phyloP scores from a whole-genome alignment of 2,113 vertebrate species.

The Cynopterus brachyotis region DNA sequence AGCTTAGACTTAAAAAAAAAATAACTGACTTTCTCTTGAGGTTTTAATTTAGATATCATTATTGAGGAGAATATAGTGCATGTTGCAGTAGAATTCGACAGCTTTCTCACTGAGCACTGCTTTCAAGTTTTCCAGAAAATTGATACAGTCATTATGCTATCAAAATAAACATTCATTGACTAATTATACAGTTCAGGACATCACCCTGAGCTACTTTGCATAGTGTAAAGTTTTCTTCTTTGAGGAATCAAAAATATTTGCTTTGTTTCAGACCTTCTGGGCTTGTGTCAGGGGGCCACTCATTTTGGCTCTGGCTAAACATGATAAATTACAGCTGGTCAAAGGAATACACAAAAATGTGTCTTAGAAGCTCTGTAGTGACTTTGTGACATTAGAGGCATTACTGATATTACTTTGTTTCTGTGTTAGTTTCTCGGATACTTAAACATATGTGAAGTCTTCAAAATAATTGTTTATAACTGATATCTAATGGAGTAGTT shows the following conservation, averaged over 20 bases:
- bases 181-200: slow-evolving; percentile 71
- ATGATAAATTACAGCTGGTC: not conserved
- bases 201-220: slow-evolving; percentile 44
- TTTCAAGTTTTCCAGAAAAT: slow-evolving; percentile 48
- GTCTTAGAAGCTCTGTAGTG: not conserved
- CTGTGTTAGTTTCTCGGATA: not conserved
- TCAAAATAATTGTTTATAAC: not conserved
- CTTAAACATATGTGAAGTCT: not conserved
- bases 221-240: slow-evolving; percentile 42
- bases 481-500: not conserved
- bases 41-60: slow-evolving; percentile 74
- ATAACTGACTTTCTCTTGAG: slow-evolving; percentile 54
- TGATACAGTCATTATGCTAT: slow-evolving; percentile 66
- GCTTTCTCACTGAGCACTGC: slow-evolving; percentile 50
- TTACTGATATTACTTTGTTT: not conserved
- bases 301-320: not conserved
- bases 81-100: slow-evolving; percentile 27
- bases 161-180: slow-evolving; percentile 72
- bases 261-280: slow-evolving; percentile 38
- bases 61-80: slow-evolving; percentile 49
- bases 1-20: slow-evolving; percentile 61
- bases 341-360: not conserved
- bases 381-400: not conserved
- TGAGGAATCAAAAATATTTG: slow-evolving; percentile 21
- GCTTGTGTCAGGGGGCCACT: not conserved